These are phyloP conservation scores for Macaca nemestrina DNA, from an alignment of 2,113 vertebrate species.

Conservation along the genomic window DNA sequence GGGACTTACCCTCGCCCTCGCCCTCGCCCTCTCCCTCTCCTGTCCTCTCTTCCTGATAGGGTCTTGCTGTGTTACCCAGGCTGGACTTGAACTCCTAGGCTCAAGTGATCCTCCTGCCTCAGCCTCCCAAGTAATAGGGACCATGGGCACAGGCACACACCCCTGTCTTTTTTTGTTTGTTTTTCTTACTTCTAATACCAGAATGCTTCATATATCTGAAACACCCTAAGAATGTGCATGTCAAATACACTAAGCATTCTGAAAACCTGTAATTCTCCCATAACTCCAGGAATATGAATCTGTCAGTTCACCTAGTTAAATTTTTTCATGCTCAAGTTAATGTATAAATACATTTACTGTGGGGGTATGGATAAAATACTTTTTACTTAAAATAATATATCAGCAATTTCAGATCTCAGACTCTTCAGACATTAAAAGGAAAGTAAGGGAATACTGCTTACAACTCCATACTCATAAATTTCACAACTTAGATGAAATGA, in stretches of 20 bases:
- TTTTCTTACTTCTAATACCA: not conserved
- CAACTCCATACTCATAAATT: not conserved
- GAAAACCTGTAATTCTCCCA: not conserved
- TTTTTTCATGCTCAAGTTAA: constrained; percentile 14
- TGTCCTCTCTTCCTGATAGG: not conserved
- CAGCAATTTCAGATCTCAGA: not conserved
- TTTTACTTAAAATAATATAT: constrained; percentile 25
- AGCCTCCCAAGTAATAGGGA: not conserved
- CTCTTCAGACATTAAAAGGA: not conserved
- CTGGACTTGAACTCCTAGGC: not conserved
- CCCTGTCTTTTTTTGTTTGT: not conserved
- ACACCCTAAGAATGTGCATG: too few relatives aligned
- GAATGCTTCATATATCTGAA: too few relatives aligned
- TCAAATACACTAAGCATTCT: too few relatives aligned
- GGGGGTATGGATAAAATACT: not conserved
- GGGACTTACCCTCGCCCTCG: not conserved
- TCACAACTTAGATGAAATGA: not conserved
- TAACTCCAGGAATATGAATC: not conserved
- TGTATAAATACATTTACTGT: constrained; percentile 4
- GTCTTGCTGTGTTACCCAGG: not conserved
- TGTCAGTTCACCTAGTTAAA: not conserved
- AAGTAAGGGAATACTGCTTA: not conserved
- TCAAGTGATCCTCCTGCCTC: not conserved
- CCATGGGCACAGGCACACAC: not conserved
- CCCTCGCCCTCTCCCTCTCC: too few relatives aligned